Evolutionary conservation across 2,888 invertebrate genomes (phyloP), one percentile per base, ranked within the genome.

Genomic region (Hypomecis punctinalis): DNA sequence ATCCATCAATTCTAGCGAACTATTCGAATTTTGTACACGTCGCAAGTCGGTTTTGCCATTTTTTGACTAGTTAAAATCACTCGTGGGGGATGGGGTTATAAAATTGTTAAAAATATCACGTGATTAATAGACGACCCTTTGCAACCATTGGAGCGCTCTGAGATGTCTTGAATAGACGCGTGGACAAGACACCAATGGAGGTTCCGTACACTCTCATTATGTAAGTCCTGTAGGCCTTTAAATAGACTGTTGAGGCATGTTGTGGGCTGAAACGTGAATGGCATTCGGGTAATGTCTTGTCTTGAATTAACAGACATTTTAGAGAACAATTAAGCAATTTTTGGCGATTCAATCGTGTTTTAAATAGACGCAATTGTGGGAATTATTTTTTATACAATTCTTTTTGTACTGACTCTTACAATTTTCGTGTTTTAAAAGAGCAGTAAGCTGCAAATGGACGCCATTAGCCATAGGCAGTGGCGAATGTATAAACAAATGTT

Each of bases 121-220:
- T 23, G 23, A 23, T 23, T 23, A 23, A 23, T 23, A 3, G 23
- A 3, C 23, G 23, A 23, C 23, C 23, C 23, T 3, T 84, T 83
- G 79, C 74, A 69, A 74, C 52, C 52, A 83, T 85, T 81, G 79
- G 81, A 79, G 79, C 66, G 74, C 64, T 57, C 56, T 62, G 71
- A 74, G 73, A 69, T 67, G 71, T 61, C 58, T 61, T 68, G 69
- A 78, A 78, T 76, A 74, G 73, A 69, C 65, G 55, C 51, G 48
- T 65, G 60, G 61, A 61, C 43, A 58, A 33, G 54, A 54, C 62
- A 51, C 36, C 49, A 35, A 52, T 63, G 42, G 37, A 52, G 40
- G 35, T 45, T 54, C 35, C 11, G 43, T 45, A 43, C 54, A 54
- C 42, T 11, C 5, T 43, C 36, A 54, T 54, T 54, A 45, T 54